Evolutionary conservation across 2,797 vertebrate species (phyloP).

Genomic region (Lepidocolaptes lacrymiger): DNA sequence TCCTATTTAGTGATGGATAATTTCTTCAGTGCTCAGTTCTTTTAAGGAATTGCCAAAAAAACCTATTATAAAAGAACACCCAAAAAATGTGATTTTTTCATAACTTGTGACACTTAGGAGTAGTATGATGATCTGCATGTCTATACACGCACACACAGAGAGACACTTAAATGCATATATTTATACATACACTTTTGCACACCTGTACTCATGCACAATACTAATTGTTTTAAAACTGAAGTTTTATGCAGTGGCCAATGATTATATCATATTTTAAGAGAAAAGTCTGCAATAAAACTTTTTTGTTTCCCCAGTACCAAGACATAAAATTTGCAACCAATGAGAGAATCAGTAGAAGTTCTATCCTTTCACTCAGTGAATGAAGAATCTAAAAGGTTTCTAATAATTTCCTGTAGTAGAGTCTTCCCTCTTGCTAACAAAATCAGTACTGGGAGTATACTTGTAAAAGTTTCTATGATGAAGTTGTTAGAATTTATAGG

Average conservation of each 20-base stretch:
- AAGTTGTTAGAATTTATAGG: not conserved
- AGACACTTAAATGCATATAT: not conserved
- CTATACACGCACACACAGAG: not conserved
- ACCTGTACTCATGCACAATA: not conserved
- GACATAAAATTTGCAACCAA: not conserved
- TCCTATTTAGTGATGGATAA: not conserved
- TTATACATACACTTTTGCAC: not conserved
- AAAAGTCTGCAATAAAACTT: not conserved
- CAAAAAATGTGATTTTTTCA: not conserved
- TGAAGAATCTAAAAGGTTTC: not conserved
- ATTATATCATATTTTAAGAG: not conserved
- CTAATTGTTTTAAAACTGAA: not conserved
- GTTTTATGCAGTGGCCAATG: not conserved
- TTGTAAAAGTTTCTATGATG: not conserved
- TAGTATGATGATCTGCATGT: not conserved
- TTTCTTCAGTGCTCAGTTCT: not conserved
- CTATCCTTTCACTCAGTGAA: not conserved
- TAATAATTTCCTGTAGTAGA: not conserved
- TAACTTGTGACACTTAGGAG: not conserved
- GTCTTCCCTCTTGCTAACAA: not conserved
- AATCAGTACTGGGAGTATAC: not conserved
- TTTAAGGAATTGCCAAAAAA: not conserved
- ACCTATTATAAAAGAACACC: not conserved
- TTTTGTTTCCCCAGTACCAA: not conserved
- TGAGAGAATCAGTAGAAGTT: not conserved